phyloP scores from a whole-genome alignment of 2,797 vertebrate genomes.

The Megaceryle alcyon region DNA sequence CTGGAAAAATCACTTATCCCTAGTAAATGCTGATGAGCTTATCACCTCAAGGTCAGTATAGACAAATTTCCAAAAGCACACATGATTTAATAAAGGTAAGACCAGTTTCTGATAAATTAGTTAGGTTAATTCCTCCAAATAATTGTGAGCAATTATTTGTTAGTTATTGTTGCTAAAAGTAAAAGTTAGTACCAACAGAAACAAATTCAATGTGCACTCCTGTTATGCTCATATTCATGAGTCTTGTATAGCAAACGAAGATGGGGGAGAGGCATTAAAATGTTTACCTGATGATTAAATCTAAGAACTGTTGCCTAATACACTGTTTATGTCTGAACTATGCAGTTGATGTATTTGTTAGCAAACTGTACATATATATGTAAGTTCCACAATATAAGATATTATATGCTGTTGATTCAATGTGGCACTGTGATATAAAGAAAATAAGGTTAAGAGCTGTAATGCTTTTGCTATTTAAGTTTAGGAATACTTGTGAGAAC shows the following conservation, averaged over 20 bases:
- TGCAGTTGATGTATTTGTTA: neutral
- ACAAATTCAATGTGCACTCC: neutral
- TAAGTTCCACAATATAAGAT: neutral
- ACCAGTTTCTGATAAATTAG: neutral
- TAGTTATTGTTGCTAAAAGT: neutral
- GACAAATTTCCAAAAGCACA: neutral
- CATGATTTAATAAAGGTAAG: neutral
- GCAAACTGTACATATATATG: neutral
- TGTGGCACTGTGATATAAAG: neutral
- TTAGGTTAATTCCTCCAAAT: neutral
- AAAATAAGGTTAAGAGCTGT: neutral
- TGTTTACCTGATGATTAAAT: neutral
- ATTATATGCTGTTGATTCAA: neutral
- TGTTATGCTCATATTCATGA: neutral
- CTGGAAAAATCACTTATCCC: neutral
- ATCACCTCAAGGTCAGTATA: neutral
- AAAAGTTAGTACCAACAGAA: neutral
- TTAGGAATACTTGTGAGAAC: neutral
- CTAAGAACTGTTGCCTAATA: neutral
- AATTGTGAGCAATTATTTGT: neutral
- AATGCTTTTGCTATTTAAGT: neutral
- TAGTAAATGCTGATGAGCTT: neutral
- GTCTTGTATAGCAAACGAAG: neutral
- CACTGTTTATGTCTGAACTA: neutral
- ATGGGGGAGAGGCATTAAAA: neutral